These are phyloP conservation scores for Alaudala cheleensis DNA, from an alignment of 2,113 vertebrate genomes.

Conservation along the genomic window DNA sequence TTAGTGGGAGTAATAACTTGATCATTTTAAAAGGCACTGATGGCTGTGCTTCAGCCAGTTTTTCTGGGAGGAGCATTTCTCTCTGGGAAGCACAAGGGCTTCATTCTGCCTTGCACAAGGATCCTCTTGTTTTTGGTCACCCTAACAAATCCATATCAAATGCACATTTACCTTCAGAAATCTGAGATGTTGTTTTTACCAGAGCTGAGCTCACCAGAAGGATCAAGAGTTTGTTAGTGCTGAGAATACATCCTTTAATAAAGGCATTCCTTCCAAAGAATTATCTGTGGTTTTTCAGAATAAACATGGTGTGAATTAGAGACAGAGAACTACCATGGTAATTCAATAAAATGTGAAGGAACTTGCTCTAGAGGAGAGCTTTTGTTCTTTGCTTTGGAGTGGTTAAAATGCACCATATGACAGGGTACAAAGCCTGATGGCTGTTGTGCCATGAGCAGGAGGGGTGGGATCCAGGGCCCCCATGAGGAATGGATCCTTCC, in stretches of 20 bases:
- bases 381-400: not conserved
- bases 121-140: not conserved
- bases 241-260: not conserved
- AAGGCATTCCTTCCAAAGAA: not conserved
- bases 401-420: not conserved
- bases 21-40: not conserved
- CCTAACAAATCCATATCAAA: not conserved
- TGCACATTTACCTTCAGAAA: constrained; percentile 14
- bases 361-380: not conserved
- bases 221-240: not conserved
- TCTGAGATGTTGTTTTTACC: not conserved
- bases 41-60: not conserved
- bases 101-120: constrained; percentile 18
- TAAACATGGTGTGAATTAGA: not conserved
- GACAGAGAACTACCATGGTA: not conserved
- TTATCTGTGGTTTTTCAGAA: not conserved
- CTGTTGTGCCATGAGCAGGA: not conserved
- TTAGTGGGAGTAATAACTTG: not conserved
- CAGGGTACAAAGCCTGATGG: not conserved
- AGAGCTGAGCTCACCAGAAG: not conserved
- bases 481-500: not conserved
- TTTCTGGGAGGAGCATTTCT: not conserved
- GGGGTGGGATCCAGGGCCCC: not conserved
- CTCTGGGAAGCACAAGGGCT: not conserved
- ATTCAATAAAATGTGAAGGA: not conserved